Base-by-base conservation (phyloP, 2,797 vertebrate species). In the Sparus aurata region DNA sequence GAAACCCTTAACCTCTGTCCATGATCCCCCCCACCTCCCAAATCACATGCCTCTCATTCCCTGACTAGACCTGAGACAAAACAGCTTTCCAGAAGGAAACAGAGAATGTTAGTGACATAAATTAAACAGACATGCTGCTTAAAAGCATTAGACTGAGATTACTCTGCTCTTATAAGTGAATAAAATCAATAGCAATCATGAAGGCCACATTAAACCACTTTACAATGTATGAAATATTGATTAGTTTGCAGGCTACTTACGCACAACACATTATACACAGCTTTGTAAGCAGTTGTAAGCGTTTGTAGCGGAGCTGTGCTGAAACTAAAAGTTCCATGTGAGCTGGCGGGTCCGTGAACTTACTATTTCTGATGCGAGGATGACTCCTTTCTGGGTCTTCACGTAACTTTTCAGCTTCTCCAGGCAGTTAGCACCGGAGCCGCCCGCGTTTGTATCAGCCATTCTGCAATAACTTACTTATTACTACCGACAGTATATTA, bases 321-420 rank as follows among this genome's bases (percentile, higher is more conserved):
- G 9, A 4, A 46, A 22, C 10, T 58, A 0, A 30, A 45, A 12
- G 55, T 41, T 23, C 4, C 3, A 53, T 8, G n/a, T 27, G 13
- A 12, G 1, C 11, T 3, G 1, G 5, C 16, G 16, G 49, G 8
- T 25, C 16, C 2, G 34, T 55, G 15, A 27, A 95, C 95, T 95
- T 82, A 96, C 95, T 41, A 95, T 95, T 86, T 96, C 95, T 57
- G 85, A 86, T 0, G 86, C 20, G 45, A 96, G 87, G 66, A 95
- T 93, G 0, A 73, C 46, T 0, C 95, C 95, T 83, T 96, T 96
- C 12, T 63, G 91, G 55, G 95, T 96, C 69, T 53, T 88, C 78
- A 91, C 72, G 78, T 96, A 96, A 47, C 20, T 86, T 67, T 89
- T 92, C 60, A 95, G 58, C 76, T 74, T 94, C 41, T 93, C 94